Conservation (phyloP, 2,888 invertebrate genomes). For the Trilocha varians region DNA sequence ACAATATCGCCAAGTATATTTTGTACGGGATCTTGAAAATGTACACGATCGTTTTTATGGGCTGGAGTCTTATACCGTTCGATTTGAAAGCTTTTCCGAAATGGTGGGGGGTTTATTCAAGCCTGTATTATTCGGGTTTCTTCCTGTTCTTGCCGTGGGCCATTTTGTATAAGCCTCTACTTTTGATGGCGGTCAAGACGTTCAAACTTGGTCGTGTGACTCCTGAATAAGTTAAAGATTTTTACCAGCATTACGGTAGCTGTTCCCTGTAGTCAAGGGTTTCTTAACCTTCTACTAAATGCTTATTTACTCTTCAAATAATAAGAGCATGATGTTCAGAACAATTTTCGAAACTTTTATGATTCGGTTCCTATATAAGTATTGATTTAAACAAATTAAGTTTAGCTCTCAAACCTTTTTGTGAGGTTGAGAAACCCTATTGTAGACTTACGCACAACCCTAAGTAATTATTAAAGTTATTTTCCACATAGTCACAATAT, state of each 20-base stretch:
- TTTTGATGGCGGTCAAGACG: constrained; percentile 18
- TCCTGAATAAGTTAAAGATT: neutral
- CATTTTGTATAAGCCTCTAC: constrained; percentile 66
- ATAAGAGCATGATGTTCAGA: no score
- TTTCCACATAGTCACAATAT: no score
- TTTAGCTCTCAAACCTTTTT: no score
- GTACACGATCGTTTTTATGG: constrained; percentile 87
- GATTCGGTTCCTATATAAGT: no score
- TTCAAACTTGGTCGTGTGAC: neutral
- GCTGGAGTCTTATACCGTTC: constrained; percentile 86
- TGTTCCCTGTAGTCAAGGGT: neutral
- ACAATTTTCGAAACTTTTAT: no score
- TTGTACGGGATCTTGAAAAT: constrained; percentile 76
- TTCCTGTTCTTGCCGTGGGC: constrained; percentile 79
- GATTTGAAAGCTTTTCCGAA: constrained; percentile 78
- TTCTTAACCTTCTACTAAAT: neutral
- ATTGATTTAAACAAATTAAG: no score
- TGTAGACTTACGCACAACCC: no score
- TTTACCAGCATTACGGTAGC: neutral
- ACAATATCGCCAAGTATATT: constrained; percentile 42
- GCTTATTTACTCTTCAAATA: neutral
- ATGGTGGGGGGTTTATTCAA: constrained; percentile 77
- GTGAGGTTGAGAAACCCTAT: no score
- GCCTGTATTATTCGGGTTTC: constrained; percentile 80
- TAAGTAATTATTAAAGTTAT: no score